Percentiles rank a stretch among this genome's conserved stretches.
Conservation (phyloP, 2,113 vertebrate genomes). For the Manacus vitellinus region DNA sequence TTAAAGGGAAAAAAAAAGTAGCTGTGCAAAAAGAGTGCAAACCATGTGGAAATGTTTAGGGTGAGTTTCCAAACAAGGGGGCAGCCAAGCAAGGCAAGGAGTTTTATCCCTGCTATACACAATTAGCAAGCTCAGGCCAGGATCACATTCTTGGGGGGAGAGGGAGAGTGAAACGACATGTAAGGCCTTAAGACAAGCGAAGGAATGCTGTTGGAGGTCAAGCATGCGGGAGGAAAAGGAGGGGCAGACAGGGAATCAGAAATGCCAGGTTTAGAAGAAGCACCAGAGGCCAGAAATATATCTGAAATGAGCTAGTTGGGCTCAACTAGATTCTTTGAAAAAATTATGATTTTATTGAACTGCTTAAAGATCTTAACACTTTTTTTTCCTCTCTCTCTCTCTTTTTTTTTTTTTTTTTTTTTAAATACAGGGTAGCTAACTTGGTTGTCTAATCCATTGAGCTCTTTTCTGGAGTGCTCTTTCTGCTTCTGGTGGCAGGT, state of each 20-base stretch:
- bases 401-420: background rate
- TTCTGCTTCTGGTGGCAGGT: background rate
- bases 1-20: conserved; percentile 1
- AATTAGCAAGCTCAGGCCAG: conserved; percentile 58
- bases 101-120: conserved; percentile 62
- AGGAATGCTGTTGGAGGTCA: conserved; percentile 65
- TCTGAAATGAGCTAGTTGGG: background rate
- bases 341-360: background rate
- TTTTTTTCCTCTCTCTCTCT: background rate
- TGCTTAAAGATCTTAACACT: background rate
- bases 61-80: conserved; percentile 61
- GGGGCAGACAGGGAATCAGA: conserved; percentile 11
- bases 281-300: background rate
- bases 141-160: conserved; percentile 52
- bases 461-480: background rate
- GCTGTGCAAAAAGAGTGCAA: conserved; percentile 49
- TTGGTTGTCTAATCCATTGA: background rate
- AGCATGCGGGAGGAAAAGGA: conserved; percentile 29
- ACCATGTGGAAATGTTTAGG: conserved; percentile 75
- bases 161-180: conserved; percentile 31
- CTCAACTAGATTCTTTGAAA: background rate
- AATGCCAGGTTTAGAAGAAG: conserved; percentile 36
- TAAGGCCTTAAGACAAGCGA: conserved; percentile 45
- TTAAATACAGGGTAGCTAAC: background rate
- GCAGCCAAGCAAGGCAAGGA: conserved; percentile 63